Evolutionary conservation across 2,888 invertebrate species (phyloP), one percentile per base, ranked within the genome.

Genomic region (Ernsta delagoae): DNA sequence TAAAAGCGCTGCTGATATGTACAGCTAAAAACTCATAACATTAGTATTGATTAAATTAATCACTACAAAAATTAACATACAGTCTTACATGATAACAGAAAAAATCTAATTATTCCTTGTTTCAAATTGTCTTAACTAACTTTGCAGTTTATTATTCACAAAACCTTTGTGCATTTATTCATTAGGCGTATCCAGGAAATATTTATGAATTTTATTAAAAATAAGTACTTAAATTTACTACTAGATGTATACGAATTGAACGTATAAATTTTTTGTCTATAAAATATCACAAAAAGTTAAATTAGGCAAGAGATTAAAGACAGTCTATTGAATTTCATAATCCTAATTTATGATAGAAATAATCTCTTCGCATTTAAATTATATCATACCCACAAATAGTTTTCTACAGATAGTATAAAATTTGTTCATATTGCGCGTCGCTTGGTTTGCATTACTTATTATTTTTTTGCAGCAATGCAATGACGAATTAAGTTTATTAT

Each of bases 11-110:
- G 24, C 48, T 12, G 39, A 39, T 62, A 62, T 53, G 39, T 16
- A 39, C 24, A 48, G n/a, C 48, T 53, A 62, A 4, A 59, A 53
- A 53, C 50, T 62, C 36, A 62, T 50, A 9, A 62, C 50, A 62
- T 62, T 62, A 24, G 3, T 3, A 34, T 57, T 45, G 12, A 12
- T 24, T 31, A 56, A 36, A 11, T 7, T 34, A 34, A 31, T 56
- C 34, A 56, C 8, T 24, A 24, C 24, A 24, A 24, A 24, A 24
- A 24, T 24, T 1, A 24, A 24, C 24, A 3, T 24, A 24, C 24
- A 24, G 24, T 24, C 24, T 24, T 24, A 24, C 3, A 24, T 24
- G 24, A 24, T 24, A 24, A 24, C 24, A 24, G 24, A 24, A 24
- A 24, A 24, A 24, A 24, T 24, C 24, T 24, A 24, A 24, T 43